These are phyloP conservation scores for Spodoptera litura DNA, from an alignment of 1,140 invertebrate genomes.

Conservation along the genomic window DNA sequence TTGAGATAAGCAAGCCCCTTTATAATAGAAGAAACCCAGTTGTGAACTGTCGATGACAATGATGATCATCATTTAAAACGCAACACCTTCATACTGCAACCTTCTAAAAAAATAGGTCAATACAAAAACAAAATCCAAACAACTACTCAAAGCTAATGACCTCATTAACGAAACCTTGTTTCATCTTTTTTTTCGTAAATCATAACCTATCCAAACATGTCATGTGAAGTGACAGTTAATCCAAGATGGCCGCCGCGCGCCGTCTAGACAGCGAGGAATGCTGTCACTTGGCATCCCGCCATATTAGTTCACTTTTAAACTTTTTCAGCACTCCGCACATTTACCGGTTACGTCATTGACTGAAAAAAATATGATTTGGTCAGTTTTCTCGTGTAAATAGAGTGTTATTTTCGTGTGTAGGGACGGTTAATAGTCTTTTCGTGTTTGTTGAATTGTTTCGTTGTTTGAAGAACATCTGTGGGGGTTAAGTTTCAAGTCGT, in stretches of 20 bases:
- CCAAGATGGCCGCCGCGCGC: background rate
- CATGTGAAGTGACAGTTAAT: conserved; percentile 5
- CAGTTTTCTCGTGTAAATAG: background rate
- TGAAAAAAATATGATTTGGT: background rate
- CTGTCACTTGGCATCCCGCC: background rate
- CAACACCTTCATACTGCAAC: no score
- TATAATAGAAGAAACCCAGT: no score
- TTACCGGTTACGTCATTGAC: conserved; percentile 10
- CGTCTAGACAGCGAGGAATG: conserved; percentile 34
- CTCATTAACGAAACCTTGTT: background rate
- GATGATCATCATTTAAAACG: no score
- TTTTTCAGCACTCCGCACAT: conserved; percentile 30
- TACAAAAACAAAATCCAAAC: no score
- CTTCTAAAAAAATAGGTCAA: no score
- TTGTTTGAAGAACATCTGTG: no score
- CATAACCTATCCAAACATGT: background rate
- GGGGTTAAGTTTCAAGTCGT: no score
- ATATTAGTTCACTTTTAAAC: conserved; percentile 11
- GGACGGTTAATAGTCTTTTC: no score
- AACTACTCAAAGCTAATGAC: no score
- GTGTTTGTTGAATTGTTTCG: no score
- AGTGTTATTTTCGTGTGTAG: background rate
- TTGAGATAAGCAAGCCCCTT: no score
- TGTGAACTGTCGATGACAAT: no score
- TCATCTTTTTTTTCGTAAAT: background rate